Conservation (phyloP, 2,888 invertebrate genomes). For the Phortica okadai region DNA sequence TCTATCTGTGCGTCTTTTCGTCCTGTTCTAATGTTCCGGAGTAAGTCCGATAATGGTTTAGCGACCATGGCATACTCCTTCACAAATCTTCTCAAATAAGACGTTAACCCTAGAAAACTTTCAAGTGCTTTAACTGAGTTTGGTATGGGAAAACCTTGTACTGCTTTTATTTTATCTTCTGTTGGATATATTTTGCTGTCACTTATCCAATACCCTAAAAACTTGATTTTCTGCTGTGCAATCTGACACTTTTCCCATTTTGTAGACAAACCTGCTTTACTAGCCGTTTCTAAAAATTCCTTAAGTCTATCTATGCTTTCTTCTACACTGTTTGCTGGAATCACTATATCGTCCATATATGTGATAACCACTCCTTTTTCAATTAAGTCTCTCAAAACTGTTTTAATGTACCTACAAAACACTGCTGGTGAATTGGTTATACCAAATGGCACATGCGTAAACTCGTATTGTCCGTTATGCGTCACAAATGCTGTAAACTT, state of each 20-base stretch:
- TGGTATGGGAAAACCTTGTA: constrained; percentile 40
- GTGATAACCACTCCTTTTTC: no score
- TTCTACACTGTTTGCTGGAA: not conserved
- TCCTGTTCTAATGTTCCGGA: constrained; percentile 7
- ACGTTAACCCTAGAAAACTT: constrained; percentile 43
- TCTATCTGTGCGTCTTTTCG: constrained; percentile 38
- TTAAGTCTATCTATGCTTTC: not conserved
- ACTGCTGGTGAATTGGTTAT: constrained; percentile 7
- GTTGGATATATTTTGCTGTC: constrained; percentile 4
- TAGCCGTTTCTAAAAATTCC: not conserved
- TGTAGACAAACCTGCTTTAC: not conserved
- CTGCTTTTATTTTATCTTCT: constrained; percentile 35
- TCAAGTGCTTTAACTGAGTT: constrained; percentile 34
- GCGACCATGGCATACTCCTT: constrained; percentile 56
- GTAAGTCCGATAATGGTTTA: constrained; percentile 62
- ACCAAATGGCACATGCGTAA: not conserved
- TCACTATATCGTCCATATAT: constrained; percentile 1
- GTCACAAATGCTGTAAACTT: constrained; percentile 1
- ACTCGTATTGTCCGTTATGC: constrained; percentile 2
- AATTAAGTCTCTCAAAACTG: no score
- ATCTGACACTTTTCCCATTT: not conserved
- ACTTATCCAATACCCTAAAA: not conserved
- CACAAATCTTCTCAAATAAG: constrained; percentile 41
- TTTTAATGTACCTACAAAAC: no score
- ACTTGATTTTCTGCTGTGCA: not conserved